These are phyloP conservation scores for Sylvia atricapilla DNA, from an alignment of 2,113 vertebrate genomes.

Conservation along the genomic window DNA sequence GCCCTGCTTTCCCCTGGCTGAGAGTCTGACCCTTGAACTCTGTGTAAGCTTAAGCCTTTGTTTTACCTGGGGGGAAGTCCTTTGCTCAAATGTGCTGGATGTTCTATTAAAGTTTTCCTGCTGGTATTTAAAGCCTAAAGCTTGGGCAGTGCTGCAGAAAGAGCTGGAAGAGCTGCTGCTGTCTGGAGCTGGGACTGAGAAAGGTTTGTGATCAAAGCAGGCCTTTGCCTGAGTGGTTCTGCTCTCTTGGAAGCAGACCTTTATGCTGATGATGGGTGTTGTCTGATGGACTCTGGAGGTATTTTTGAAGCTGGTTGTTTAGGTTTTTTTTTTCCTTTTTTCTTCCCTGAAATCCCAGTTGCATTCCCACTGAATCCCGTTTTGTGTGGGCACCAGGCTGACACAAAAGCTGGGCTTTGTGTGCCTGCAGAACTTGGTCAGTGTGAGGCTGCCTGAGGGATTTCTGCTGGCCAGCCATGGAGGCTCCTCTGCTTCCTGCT, in stretches of 20 bases:
- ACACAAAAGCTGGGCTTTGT: accelerated
- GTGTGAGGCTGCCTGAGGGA: neutral
- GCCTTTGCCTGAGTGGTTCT: neutral
- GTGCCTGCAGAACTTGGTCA: neutral
- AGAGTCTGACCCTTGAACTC: neutral
- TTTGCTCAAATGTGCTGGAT: neutral
- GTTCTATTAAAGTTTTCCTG: neutral
- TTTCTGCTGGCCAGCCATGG: neutral
- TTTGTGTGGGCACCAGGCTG: neutral
- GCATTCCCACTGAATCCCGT: neutral
- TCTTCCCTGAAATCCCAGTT: neutral
- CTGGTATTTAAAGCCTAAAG: neutral
- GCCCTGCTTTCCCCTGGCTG: neutral
- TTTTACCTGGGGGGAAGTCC: neutral
- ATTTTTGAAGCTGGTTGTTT: neutral
- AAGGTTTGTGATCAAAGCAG: neutral
- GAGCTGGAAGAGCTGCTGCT: neutral
- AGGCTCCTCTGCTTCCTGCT: neutral
- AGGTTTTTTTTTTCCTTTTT: neutral
- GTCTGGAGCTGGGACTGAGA: neutral
- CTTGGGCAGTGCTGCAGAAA: neutral
- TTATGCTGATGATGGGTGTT: neutral
- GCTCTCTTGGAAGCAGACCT: neutral
- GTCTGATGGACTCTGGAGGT: neutral
- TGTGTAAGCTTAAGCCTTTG: neutral